A percentile compares a stretch with the other conserved stretches of the same genome.
phyloP scores from a whole-genome alignment of 1,140 invertebrate species.

The Drosophila kanapiae region DNA sequence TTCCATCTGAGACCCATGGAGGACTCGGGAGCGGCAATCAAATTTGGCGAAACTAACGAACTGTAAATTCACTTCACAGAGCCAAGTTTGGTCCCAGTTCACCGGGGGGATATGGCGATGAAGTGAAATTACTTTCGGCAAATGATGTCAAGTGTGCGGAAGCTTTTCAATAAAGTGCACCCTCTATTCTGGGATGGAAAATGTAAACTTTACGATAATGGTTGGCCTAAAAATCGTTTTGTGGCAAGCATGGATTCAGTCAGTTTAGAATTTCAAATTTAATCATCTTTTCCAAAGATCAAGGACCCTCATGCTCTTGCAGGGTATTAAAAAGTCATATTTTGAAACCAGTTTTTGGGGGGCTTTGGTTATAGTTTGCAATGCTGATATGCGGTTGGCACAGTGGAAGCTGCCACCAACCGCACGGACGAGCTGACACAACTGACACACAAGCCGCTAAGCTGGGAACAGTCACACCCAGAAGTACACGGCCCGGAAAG shows the following conservation, averaged over 20 bases:
- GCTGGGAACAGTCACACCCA: conserved; percentile 23
- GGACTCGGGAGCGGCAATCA: conserved; percentile 17
- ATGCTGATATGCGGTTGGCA: conserved; percentile 42
- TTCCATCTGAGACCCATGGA: conserved; percentile 12
- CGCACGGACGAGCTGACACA: conserved; percentile 22
- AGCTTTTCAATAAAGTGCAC: background rate
- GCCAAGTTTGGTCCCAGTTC: conserved; percentile 12
- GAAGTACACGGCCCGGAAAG: conserved; percentile 3
- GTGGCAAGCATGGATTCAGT: background rate
- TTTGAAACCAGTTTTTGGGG: conserved; percentile 26
- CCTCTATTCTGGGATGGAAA: background rate
- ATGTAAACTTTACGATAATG: background rate
- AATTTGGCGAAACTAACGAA: conserved; percentile 48
- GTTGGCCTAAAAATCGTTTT: background rate
- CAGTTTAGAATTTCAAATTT: background rate
- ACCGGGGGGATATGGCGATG: background rate
- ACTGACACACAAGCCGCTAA: conserved; percentile 27
- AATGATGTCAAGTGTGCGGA: background rate
- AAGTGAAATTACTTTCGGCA: conserved; percentile 14
- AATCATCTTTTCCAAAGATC: background rate
- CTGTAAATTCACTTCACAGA: conserved; percentile 40
- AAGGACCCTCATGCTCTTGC: background rate
- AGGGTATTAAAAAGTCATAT: conserved; percentile 35
- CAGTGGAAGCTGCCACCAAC: conserved; percentile 21
- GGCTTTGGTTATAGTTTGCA: conserved; percentile 40